phyloP scores from a whole-genome alignment of 2,113 vertebrate species.

The Centrocercus urophasianus region DNA sequence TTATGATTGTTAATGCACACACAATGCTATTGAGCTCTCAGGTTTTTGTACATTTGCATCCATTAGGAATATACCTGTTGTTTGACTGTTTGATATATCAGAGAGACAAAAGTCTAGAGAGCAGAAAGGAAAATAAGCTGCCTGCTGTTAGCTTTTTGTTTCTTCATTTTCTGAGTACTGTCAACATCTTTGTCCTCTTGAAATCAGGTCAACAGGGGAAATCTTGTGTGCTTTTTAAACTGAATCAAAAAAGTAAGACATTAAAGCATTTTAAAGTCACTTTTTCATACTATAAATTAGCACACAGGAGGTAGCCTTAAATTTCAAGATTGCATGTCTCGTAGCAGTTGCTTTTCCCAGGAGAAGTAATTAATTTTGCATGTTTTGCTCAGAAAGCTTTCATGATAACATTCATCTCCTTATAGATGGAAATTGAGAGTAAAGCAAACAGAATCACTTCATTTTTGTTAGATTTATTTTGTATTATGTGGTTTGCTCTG shows the following conservation, averaged over 20 bases:
- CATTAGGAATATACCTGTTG: background rate
- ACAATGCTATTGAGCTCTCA: background rate
- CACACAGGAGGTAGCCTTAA: background rate
- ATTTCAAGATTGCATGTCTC: background rate
- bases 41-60: background rate
- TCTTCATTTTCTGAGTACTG: background rate
- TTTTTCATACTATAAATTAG: background rate
- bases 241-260: background rate
- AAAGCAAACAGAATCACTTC: background rate
- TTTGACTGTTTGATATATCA: background rate
- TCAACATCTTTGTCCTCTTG: background rate
- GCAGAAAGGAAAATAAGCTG: background rate
- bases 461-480: background rate
- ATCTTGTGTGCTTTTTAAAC: background rate
- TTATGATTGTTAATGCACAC: background rate
- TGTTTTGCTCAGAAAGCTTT: background rate
- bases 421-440: background rate
- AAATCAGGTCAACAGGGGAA: background rate
- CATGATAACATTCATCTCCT: background rate
- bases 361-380: background rate
- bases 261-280: background rate
- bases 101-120: background rate
- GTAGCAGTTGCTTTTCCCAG: background rate
- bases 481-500: background rate
- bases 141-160: background rate